These are phyloP conservation scores for Manacus vitellinus DNA, from an alignment of 2,113 vertebrate species.

Conservation along the genomic window DNA sequence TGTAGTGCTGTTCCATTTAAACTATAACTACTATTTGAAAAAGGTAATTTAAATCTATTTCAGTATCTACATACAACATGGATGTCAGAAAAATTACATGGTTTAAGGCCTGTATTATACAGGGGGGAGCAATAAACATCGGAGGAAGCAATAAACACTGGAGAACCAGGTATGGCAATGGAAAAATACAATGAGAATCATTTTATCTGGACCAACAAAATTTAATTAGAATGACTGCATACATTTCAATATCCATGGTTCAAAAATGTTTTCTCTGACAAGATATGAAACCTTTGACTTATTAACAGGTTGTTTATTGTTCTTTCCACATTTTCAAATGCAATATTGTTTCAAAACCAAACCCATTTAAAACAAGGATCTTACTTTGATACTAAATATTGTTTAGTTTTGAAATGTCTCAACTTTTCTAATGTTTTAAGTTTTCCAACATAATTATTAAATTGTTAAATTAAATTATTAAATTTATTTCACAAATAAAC, in stretches of 20 bases:
- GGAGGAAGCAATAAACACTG: background rate
- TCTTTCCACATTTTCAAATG: background rate
- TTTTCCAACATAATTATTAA: background rate
- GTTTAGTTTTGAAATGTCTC: background rate
- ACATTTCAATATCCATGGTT: background rate
- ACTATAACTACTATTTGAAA: background rate
- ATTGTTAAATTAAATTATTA: background rate
- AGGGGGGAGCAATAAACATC: background rate
- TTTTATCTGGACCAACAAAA: background rate
- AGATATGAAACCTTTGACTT: background rate
- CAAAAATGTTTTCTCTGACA: background rate
- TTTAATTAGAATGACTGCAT: background rate
- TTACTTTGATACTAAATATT: rapidly evolving
- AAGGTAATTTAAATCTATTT: background rate
- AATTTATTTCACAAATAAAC: background rate
- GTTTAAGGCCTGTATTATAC: background rate
- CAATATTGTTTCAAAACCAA: background rate
- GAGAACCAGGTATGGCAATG: background rate
- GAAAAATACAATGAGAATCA: background rate
- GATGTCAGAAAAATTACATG: background rate
- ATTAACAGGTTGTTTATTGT: background rate
- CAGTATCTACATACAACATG: background rate
- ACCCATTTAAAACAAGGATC: background rate
- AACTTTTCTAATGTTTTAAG: background rate
- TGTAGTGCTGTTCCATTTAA: background rate